These are phyloP conservation scores for Aspiorhynchus laticeps DNA, from an alignment of 2,113 vertebrate genomes.

Conservation along the genomic window DNA sequence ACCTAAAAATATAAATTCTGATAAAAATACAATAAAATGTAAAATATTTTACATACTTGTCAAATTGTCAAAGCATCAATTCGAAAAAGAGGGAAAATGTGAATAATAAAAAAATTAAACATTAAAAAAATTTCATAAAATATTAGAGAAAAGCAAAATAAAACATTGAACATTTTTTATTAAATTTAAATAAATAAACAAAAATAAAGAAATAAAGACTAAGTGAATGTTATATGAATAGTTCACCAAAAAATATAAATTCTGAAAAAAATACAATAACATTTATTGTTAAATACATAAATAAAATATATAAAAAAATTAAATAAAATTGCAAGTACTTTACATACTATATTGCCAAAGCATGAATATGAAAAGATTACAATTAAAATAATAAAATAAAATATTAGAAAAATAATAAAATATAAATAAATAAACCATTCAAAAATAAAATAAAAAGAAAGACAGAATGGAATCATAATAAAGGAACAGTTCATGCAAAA, in stretches of 20 bases:
- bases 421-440: background rate
- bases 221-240: too few species aligned
- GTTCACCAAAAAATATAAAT: too few species aligned
- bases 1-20: too few species aligned
- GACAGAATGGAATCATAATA: background rate
- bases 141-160: background rate
- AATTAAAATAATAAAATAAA: background rate
- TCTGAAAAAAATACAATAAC: too few species aligned
- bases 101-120: background rate
- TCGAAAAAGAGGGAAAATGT: background rate
- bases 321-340: background rate
- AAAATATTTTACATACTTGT: background rate
- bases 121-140: background rate
- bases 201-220: too few species aligned
- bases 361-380: background rate
- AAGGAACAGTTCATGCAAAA: background rate
- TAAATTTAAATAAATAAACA: background rate
- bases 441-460: background rate
- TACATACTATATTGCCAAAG: background rate
- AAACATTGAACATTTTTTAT: too few species aligned
- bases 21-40: too few species aligned
- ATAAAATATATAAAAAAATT: too few species aligned
- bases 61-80: background rate
- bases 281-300: too few species aligned
- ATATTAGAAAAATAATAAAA: background rate